These are phyloP conservation scores for Bos javanicus DNA, from an alignment of 2,113 vertebrate species.

Conservation along the genomic window DNA sequence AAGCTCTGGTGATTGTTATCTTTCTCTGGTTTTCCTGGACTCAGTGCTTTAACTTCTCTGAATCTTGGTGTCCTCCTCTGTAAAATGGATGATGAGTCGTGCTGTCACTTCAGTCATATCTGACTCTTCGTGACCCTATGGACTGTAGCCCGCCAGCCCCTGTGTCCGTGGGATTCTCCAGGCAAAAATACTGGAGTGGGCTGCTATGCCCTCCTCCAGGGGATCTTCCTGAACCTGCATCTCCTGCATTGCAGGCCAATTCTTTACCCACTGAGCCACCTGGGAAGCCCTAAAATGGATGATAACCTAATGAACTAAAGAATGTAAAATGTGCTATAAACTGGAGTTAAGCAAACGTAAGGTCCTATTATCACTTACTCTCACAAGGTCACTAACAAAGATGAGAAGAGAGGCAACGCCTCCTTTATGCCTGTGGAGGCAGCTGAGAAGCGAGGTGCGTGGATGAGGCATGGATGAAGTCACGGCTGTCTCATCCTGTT, in stretches of 20 bases:
- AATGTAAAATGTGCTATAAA: neutral
- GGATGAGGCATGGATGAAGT: neutral
- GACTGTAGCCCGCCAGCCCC: neutral
- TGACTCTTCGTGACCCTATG: fast-evolving
- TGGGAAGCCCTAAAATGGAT: neutral
- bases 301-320: neutral
- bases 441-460: neutral
- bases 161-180: neutral
- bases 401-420: neutral
- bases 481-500: neutral
- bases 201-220: neutral
- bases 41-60: neutral
- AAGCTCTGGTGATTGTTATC: neutral
- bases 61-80: neutral
- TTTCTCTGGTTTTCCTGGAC: neutral
- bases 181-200: neutral
- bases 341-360: neutral
- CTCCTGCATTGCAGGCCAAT: neutral
- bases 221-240: neutral
- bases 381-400: neutral
- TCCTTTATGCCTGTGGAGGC: neutral
- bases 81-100: neutral
- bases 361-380: neutral
- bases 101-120: neutral
- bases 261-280: neutral